Conservation (phyloP, 2,797 vertebrate genomes). For the Nyctibius grandis region DNA sequence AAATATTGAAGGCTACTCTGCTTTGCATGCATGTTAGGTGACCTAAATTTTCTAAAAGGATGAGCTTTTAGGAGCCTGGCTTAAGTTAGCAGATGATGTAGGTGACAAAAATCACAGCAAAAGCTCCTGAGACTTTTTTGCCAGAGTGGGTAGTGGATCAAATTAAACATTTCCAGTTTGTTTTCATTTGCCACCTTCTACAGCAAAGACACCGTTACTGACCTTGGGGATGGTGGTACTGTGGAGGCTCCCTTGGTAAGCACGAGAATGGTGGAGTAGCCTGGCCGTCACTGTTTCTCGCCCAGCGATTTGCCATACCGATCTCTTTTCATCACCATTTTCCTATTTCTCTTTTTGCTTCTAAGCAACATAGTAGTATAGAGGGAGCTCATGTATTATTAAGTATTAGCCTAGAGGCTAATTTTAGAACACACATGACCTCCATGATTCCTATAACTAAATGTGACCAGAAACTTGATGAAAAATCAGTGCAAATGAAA, state of each 20-base stretch:
- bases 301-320: not conserved
- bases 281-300: not conserved
- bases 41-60: not conserved
- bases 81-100: not conserved
- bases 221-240: not conserved
- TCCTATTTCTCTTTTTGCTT: not conserved
- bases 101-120: slow-evolving; percentile 10
- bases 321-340: not conserved
- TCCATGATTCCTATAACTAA: not conserved
- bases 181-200: not conserved
- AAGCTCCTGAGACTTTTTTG: not conserved
- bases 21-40: not conserved
- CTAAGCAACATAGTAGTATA: not conserved
- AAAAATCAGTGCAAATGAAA: not conserved
- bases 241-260: not conserved
- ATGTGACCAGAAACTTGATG: not conserved
- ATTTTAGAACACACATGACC: not conserved
- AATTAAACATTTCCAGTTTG: not conserved
- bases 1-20: not conserved
- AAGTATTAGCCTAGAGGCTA: not conserved
- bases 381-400: not conserved
- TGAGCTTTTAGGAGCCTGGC: not conserved
- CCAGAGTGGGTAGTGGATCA: not conserved
- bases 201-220: not conserved
- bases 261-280: accelerated